Evolutionary conservation across 2,113 vertebrate species (phyloP).

Genomic region (Larimichthys polyactis): DNA sequence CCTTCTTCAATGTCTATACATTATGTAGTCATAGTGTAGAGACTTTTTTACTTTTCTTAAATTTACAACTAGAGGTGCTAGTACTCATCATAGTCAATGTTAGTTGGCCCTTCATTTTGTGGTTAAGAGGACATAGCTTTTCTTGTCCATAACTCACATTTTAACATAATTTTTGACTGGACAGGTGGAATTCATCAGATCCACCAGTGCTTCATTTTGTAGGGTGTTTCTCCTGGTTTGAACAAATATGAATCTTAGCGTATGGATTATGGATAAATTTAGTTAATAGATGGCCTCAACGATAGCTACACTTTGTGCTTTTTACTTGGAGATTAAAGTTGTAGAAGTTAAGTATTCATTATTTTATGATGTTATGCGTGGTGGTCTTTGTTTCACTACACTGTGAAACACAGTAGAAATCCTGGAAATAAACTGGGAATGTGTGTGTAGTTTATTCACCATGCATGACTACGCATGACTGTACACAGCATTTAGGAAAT

Average conservation of each 20-base stretch:
- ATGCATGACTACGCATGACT: background rate
- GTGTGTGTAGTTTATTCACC: background rate
- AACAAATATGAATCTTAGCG: background rate
- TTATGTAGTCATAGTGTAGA: background rate
- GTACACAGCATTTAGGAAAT: background rate
- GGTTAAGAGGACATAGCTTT: background rate
- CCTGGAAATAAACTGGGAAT: background rate
- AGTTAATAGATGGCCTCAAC: background rate
- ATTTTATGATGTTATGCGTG: background rate
- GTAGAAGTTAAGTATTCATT: too few species aligned
- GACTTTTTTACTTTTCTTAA: background rate
- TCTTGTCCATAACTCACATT: background rate
- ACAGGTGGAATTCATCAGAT: slow-evolving; percentile 3
- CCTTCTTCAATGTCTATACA: background rate
- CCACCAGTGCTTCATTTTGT: background rate
- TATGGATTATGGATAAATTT: background rate
- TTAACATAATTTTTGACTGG: background rate
- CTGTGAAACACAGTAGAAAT: background rate
- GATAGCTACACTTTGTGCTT: background rate
- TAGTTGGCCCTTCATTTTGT: background rate
- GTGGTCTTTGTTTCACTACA: background rate
- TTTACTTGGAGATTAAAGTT: background rate
- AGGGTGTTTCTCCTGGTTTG: background rate
- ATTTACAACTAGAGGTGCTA: slow-evolving; percentile 13
- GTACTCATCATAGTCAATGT: slow-evolving; percentile 8